phyloP scores from a whole-genome alignment of 2,888 invertebrate genomes.

The Microctonus hyperodae region DNA sequence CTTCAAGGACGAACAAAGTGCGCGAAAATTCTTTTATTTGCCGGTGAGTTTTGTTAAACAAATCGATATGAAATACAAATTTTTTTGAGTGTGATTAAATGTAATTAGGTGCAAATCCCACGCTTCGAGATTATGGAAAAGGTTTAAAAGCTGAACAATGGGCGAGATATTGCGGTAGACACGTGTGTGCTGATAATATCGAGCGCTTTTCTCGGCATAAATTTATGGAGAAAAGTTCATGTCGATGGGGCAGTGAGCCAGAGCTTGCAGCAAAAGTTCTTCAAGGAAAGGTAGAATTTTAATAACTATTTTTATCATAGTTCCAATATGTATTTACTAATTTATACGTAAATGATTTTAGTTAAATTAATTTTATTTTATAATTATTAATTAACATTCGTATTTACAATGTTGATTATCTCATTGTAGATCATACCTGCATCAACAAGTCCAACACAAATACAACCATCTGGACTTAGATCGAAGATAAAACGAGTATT shows the following conservation, averaged over 20 bases:
- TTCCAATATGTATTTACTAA: no score
- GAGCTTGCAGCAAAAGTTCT: slow-evolving; percentile 66
- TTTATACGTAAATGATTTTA: no score
- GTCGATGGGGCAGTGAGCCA: slow-evolving; percentile 70
- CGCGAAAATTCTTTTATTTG: slow-evolving; percentile 76
- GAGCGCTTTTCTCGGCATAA: slow-evolving; percentile 71
- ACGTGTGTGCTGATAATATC: slow-evolving; percentile 75
- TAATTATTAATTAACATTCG: background rate
- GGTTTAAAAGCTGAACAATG: slow-evolving; percentile 77
- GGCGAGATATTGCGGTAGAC: slow-evolving; percentile 77
- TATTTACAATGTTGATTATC: background rate
- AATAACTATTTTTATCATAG: background rate
- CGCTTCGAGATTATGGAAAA: slow-evolving; percentile 72
- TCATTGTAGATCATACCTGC: slow-evolving; percentile 38
- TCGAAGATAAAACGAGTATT: slow-evolving; percentile 68
- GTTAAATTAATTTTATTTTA: no score
- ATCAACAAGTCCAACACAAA: slow-evolving; percentile 43
- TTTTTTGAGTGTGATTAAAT: background rate
- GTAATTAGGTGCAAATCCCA: slow-evolving; percentile 72
- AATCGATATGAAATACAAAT: slow-evolving; percentile 16
- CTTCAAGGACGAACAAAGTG: slow-evolving; percentile 78
- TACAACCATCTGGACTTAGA: slow-evolving; percentile 64
- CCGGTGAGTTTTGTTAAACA: slow-evolving; percentile 66
- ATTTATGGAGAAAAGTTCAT: slow-evolving; percentile 67
- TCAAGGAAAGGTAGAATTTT: slow-evolving; percentile 62